Percentiles rank a stretch among this genome's conserved stretches.
These are phyloP conservation scores for Caerostris extrusa DNA, from an alignment of 1,140 invertebrate genomes.

Conservation along the genomic window DNA sequence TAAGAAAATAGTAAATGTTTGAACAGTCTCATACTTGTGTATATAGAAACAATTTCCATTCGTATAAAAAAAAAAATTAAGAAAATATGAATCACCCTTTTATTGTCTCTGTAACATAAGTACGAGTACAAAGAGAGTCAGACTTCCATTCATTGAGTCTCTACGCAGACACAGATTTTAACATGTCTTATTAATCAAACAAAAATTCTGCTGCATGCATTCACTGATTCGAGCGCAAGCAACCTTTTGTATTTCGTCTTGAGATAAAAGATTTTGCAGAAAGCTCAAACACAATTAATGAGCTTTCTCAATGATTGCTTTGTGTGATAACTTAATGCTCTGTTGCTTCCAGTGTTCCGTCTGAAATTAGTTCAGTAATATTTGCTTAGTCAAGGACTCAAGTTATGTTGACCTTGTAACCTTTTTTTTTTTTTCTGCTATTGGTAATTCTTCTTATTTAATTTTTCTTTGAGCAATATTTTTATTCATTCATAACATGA, in stretches of 20 bases:
- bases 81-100: too few species aligned
- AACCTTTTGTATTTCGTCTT: background rate
- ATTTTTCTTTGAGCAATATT: background rate
- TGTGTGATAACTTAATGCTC: background rate
- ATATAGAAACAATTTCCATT: too few species aligned
- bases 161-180: background rate
- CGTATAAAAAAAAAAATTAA: too few species aligned
- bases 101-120: too few species aligned
- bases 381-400: background rate
- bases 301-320: background rate
- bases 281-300: background rate
- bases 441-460: background rate
- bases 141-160: too few species aligned
- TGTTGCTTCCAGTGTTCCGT: background rate
- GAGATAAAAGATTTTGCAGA: background rate
- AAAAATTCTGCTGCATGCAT: background rate
- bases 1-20: too few species aligned
- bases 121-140: too few species aligned
- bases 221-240: background rate
- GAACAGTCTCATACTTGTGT: too few species aligned
- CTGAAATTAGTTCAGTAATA: background rate
- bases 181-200: background rate
- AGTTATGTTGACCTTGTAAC: constrained; percentile 1
- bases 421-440: background rate
- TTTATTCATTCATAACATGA: too few species aligned